Evolutionary conservation across 2,888 invertebrate genomes (phyloP).

Genomic region (Idaea dimidiata): DNA sequence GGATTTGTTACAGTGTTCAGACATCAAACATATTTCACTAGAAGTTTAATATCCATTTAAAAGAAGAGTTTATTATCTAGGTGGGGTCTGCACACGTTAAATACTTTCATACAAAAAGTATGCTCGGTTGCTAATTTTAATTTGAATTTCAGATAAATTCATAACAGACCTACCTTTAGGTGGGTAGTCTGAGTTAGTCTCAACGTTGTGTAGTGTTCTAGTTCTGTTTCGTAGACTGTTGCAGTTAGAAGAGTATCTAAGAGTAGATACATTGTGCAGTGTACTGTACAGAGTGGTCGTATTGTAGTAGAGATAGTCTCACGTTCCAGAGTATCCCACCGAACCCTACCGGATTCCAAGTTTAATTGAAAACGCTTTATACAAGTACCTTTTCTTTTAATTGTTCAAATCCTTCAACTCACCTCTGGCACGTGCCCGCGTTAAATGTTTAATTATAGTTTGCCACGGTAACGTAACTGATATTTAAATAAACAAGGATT

Average conservation of each 20-base stretch:
- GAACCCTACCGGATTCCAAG: slow-evolving; percentile 60
- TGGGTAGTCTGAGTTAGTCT: neutral
- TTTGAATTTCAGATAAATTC: neutral
- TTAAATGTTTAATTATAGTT: slow-evolving; percentile 45
- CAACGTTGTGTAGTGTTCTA: slow-evolving; percentile 5
- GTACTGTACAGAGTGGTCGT: neutral
- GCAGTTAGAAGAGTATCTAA: slow-evolving; percentile 38
- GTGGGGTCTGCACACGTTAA: neutral
- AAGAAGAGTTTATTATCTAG: neutral
- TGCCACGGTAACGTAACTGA: slow-evolving; percentile 36
- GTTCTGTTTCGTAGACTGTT: too few species aligned
- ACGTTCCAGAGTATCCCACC: slow-evolving; percentile 54
- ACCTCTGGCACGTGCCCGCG: slow-evolving; percentile 33
- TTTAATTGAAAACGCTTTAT: slow-evolving; percentile 75
- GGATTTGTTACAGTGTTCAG: neutral
- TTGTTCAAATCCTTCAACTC: slow-evolving; percentile 52
- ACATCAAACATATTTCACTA: neutral
- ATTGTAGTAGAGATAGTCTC: slow-evolving; percentile 57
- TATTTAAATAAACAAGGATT: slow-evolving; percentile 36
- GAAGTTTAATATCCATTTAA: neutral
- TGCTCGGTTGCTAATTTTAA: neutral
- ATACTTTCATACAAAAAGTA: neutral
- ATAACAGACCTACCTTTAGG: too few species aligned
- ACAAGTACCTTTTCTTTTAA: slow-evolving; percentile 62
- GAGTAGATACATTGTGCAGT: slow-evolving; percentile 28